Conservation (phyloP, 2,113 vertebrate species). For the Ia io region DNA sequence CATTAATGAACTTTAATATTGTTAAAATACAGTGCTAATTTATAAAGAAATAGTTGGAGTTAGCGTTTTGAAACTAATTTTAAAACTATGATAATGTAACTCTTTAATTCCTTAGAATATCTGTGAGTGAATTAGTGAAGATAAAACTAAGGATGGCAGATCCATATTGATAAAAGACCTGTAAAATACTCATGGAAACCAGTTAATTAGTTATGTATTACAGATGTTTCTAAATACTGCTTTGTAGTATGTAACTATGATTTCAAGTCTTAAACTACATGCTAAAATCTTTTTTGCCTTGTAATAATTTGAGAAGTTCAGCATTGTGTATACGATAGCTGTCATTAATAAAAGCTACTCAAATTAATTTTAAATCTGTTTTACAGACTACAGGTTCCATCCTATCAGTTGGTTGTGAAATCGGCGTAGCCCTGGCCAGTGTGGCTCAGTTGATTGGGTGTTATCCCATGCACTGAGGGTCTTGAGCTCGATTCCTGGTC, state of each 20-base stretch:
- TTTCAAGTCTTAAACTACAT: background rate
- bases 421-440: background rate
- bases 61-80: conserved; percentile 21
- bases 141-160: conserved; percentile 19
- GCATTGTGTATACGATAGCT: background rate
- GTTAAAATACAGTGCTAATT: background rate
- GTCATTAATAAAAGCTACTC: background rate
- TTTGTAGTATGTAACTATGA: conserved; percentile 27
- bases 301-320: background rate
- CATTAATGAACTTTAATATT: background rate
- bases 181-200: conserved; percentile 8
- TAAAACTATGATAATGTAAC: background rate
- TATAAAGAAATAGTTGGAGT: conserved; percentile 17
- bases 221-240: conserved; percentile 17
- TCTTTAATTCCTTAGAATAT: conserved; percentile 28
- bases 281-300: conserved; percentile 41
- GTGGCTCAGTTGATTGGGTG: background rate
- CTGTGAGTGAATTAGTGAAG: conserved; percentile 18
- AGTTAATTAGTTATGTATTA: background rate
- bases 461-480: background rate
- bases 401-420: background rate
- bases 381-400: background rate
- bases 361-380: background rate
- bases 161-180: background rate
- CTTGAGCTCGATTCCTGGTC: background rate